Conservation (phyloP, 2,797 vertebrate genomes). For the Ceryle rudis region DNA sequence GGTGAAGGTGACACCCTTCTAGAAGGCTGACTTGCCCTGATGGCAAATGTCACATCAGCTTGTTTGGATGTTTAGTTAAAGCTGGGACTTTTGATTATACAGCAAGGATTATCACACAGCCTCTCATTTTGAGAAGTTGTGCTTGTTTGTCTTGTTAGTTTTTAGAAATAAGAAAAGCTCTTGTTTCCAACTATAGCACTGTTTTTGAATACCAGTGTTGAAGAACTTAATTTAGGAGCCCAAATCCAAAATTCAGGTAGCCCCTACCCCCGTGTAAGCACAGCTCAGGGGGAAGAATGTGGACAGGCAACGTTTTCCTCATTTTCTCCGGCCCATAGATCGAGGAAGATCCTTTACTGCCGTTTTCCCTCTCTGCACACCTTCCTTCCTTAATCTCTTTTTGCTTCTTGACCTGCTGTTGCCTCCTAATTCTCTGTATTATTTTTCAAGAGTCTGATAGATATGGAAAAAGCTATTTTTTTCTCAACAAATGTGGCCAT, state of each 20-base stretch:
- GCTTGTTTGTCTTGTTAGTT: neutral
- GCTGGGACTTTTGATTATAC: neutral
- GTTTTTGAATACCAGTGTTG: neutral
- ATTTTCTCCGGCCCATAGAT: neutral
- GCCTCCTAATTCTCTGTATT: neutral
- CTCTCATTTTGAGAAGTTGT: neutral
- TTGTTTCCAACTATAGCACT: neutral
- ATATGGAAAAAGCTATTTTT: neutral
- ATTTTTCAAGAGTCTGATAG: neutral
- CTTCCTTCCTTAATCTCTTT: neutral
- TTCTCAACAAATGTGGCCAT: neutral
- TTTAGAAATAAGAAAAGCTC: neutral
- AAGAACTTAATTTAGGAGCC: conserved; percentile 6
- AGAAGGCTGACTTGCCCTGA: neutral
- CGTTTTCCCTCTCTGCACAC: neutral
- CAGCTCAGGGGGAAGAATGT: neutral
- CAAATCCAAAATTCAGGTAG: neutral
- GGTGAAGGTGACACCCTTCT: neutral
- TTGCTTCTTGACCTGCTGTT: neutral
- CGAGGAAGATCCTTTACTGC: neutral
- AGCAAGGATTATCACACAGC: neutral
- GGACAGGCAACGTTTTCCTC: neutral
- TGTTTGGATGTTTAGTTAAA: neutral
- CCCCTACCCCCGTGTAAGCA: neutral
- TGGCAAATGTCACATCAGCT: neutral